Conservation (phyloP, 2,888 invertebrate genomes). For the Heliconius sara region DNA sequence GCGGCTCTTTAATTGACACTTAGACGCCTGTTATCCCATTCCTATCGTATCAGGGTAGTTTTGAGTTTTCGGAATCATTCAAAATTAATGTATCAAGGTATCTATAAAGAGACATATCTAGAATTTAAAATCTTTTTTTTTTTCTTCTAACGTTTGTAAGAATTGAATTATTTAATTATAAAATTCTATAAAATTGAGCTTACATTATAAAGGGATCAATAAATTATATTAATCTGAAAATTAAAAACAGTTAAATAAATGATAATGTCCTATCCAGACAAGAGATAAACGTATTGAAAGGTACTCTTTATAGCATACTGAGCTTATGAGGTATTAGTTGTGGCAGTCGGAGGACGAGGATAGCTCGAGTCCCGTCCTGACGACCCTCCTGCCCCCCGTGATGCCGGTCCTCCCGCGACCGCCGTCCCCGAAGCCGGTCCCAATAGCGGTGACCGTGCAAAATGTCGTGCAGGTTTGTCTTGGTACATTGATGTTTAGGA, state of each 20-base stretch:
- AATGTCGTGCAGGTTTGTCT: constrained; percentile 63
- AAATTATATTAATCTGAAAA: neutral
- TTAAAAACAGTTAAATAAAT: neutral
- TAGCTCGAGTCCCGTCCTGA: constrained; percentile 62
- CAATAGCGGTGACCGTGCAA: constrained; percentile 59
- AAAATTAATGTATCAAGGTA: neutral
- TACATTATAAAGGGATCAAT: neutral
- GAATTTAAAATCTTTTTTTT: neutral
- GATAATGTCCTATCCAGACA: neutral
- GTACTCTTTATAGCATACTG: neutral
- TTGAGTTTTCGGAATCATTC: constrained; percentile 40
- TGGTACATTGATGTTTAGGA: constrained; percentile 25
- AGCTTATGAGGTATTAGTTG: constrained; percentile 49
- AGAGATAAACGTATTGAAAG: constrained; percentile 8
- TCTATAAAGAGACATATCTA: neutral
- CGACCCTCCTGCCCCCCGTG: constrained; percentile 67
- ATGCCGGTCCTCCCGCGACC: constrained; percentile 57
- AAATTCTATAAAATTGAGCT: neutral
- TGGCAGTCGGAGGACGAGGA: constrained; percentile 61
- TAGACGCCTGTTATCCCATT: constrained; percentile 25
- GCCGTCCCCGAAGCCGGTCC: constrained; percentile 57
- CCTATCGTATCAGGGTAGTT: constrained; percentile 25
- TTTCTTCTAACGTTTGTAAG: neutral
- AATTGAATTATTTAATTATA: neutral
- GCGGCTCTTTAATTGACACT: constrained; percentile 25